Conservation (phyloP, 2,797 vertebrate genomes). For the Tapera naevia region DNA sequence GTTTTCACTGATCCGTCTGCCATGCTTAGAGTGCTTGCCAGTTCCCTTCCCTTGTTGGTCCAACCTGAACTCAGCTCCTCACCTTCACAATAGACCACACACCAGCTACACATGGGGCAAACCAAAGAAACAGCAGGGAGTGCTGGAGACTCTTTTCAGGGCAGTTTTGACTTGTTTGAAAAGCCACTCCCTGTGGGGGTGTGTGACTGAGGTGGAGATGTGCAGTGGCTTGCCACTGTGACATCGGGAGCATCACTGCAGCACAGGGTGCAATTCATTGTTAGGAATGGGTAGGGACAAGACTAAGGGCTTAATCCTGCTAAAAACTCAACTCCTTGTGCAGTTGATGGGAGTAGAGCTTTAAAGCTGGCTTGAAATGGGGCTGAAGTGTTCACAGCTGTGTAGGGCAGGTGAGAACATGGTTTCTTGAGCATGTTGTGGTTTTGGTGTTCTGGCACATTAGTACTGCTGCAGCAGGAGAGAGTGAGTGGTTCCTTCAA, state of each 20-base stretch:
- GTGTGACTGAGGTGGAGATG: neutral
- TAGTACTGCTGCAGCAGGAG: neutral
- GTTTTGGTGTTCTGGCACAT: neutral
- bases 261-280: neutral
- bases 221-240: neutral
- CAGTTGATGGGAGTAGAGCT: neutral
- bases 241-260: neutral
- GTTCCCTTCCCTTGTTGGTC: neutral
- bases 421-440: accelerated
- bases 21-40: neutral
- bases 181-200: neutral
- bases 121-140: neutral
- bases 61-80: neutral
- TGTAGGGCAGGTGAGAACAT: neutral
- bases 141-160: neutral
- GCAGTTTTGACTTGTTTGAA: neutral
- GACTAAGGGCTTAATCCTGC: neutral
- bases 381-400: neutral
- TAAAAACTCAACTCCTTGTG: neutral
- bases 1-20: neutral
- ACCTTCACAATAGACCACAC: neutral
- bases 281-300: neutral
- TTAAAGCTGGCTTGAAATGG: neutral
- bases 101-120: neutral
- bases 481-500: neutral